Evolutionary conservation across 2,888 invertebrate species (phyloP), one percentile per base, ranked within the genome.

Genomic region (Andricus curvator): DNA sequence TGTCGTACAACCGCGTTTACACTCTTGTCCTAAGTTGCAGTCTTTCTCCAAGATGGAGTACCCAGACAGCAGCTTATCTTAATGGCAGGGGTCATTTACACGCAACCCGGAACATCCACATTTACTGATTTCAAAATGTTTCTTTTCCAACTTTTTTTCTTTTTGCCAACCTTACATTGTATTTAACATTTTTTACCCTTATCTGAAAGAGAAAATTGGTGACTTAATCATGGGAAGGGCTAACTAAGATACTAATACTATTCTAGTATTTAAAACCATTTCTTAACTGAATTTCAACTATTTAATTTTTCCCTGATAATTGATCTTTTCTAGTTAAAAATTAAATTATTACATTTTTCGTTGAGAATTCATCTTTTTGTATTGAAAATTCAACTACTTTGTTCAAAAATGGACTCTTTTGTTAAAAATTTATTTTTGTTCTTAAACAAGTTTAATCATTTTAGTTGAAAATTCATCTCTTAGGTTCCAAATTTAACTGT

Each of bases 21-120:
- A 74, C 74, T n/a, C 74, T 33, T 56, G 70, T 70, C 70, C 56
- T n/a, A 74, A 74, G 33, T 56, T 74, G 74, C 51, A 70, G 29
- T 29, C 81, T 84, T 82, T 84, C 84, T 84, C 62, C 78, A 83
- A 84, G 84, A 85, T 83, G 81, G 82, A 85, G 83, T 81, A 81
- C 80, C 83, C 80, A 68, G 77, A 74, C 78, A 78, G 78, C 62
- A 78, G 80, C 79, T 85, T 86, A 86, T 86, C 86, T 86, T 83
- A 85, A 86, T 84, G 82, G 83, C 83, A 81, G 41, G 82, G 85
- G 83, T 85, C 85, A 85, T 86, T 86, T 86, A 83, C 84, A 85
- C 84, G 85, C 83, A 82, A 85, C 81, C 82, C 80, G 79, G 76
- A 84, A 82, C 83, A 83, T 82, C 82, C 51, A 74, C 70, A 74